Percentiles rank a stretch among this genome's conserved stretches.
These are phyloP conservation scores for Pseudomugil gertrudae DNA, from an alignment of 2,797 vertebrate genomes.

Conservation along the genomic window DNA sequence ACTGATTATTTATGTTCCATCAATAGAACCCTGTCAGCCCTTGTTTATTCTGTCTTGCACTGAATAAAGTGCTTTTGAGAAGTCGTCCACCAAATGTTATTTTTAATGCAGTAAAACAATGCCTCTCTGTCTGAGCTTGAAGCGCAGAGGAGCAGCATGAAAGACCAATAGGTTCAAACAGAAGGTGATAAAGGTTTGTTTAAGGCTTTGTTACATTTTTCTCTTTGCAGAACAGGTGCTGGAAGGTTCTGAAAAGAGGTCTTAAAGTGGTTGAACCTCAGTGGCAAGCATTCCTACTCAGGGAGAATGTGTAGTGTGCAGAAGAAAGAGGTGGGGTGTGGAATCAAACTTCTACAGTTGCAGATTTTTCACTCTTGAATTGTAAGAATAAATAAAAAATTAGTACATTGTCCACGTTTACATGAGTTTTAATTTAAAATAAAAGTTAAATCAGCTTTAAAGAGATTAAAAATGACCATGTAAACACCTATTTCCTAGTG, in stretches of 20 bases:
- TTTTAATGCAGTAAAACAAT: neutral
- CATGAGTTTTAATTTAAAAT: too few relatives aligned
- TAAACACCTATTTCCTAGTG: too few relatives aligned
- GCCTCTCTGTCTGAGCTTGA: neutral
- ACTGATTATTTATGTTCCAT: neutral
- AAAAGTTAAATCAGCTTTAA: too few relatives aligned
- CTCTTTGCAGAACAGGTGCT: neutral
- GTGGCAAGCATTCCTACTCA: neutral
- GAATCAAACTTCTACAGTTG: neutral
- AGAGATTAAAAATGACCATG: too few relatives aligned
- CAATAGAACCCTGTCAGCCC: neutral
- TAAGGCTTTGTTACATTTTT: neutral
- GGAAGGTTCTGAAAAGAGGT: neutral
- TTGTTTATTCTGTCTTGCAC: neutral
- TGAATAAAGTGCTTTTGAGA: neutral
- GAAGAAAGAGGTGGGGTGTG: neutral
- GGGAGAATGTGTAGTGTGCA: neutral
- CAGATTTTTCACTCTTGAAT: neutral
- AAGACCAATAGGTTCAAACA: neutral
- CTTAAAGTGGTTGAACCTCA: neutral
- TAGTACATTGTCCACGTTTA: neutral
- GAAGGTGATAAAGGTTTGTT: neutral
- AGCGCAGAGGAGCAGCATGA: neutral
- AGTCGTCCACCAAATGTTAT: neutral
- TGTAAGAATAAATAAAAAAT: neutral